These are phyloP conservation scores for Lordiphosa mommai DNA, from an alignment of 1,140 invertebrate genomes.

Conservation along the genomic window DNA sequence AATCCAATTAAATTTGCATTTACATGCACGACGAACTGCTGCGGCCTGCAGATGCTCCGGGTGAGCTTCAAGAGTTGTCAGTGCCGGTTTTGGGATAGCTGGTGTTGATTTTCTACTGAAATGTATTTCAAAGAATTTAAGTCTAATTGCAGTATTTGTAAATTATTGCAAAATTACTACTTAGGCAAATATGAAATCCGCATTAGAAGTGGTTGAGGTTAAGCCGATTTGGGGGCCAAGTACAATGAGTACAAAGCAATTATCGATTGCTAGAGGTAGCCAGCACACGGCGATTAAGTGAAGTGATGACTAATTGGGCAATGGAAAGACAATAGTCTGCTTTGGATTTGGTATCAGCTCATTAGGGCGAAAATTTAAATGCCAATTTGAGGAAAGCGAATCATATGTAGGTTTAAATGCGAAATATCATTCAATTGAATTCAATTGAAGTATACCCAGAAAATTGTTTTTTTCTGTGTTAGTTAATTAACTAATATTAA, in stretches of 20 bases:
- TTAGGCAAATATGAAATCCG: background rate
- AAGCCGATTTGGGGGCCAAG: background rate
- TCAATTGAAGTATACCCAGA: too few species aligned
- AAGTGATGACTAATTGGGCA: constrained; percentile 7
- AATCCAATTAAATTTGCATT: constrained; percentile 63
- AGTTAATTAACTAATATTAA: too few species aligned
- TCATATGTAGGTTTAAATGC: too few species aligned
- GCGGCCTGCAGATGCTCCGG: background rate
- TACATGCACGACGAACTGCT: constrained; percentile 10
- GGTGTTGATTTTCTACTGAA: too few species aligned
- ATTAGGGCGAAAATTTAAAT: background rate
- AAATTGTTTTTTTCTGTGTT: too few species aligned
- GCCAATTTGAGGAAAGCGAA: too few species aligned
- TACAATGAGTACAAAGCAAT: constrained; percentile 2
- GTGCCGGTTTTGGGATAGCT: background rate
- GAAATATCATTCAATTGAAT: too few species aligned
- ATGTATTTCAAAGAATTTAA: background rate
- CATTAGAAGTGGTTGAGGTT: background rate
- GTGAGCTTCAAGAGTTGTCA: background rate
- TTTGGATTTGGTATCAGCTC: background rate
- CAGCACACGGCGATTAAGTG: too few species aligned
- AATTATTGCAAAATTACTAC: background rate
- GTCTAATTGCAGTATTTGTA: background rate
- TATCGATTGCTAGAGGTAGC: constrained; percentile 3
- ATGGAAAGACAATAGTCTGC: background rate